phyloP scores from a whole-genome alignment of 2,113 vertebrate genomes.

The Dipodomys spectabilis region DNA sequence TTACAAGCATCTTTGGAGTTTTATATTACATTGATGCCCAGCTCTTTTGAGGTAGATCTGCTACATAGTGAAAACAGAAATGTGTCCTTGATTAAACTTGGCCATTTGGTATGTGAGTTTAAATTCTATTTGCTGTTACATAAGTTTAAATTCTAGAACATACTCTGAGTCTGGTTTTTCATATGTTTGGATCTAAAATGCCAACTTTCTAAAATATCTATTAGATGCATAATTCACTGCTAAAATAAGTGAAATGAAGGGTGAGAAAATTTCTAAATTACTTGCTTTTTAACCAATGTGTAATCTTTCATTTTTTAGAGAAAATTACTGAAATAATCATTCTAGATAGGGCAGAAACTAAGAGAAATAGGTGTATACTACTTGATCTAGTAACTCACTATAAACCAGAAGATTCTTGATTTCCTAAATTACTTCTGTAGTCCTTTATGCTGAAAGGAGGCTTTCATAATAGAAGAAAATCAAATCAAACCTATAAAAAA shows the following conservation, averaged over 20 bases:
- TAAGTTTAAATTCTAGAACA: too few species aligned
- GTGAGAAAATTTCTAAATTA: background rate
- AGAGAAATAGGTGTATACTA: background rate
- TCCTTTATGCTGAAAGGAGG: background rate
- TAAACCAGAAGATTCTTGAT: background rate
- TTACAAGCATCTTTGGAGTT: background rate
- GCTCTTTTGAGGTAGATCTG: background rate
- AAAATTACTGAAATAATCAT: background rate
- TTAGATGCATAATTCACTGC: background rate
- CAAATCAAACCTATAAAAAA: background rate
- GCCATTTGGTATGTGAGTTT: background rate
- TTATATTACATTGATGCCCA: background rate
- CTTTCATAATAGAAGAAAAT: background rate
- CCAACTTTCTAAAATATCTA: background rate
- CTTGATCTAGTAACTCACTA: background rate
- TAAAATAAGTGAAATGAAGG: background rate
- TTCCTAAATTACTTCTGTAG: background rate
- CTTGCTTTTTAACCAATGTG: background rate
- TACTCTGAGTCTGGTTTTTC: background rate
- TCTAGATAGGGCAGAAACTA: background rate
- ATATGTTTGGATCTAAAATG: background rate
- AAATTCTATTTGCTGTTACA: background rate
- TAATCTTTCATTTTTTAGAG: background rate
- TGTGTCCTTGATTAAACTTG: background rate
- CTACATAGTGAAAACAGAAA: slow-evolving; percentile 13